These are phyloP conservation scores for Chaetogeoica ovagalla DNA, from an alignment of 2,888 invertebrate species.

Conservation along the genomic window DNA sequence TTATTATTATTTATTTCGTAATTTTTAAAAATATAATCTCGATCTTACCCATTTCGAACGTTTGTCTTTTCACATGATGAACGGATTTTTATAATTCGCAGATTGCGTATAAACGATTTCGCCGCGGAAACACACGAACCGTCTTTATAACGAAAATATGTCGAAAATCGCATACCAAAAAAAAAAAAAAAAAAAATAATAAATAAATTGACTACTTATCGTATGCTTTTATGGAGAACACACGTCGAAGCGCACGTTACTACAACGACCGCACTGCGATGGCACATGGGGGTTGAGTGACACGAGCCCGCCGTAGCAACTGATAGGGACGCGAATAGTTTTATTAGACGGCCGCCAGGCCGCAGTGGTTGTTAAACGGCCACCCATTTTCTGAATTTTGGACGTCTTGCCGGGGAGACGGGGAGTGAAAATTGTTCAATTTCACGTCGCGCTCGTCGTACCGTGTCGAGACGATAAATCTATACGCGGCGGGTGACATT, in stretches of 20 bases:
- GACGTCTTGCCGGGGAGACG: conserved; percentile 5
- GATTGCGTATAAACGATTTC: too few species aligned
- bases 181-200: too few species aligned
- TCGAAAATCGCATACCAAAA: background rate
- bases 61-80: too few species aligned
- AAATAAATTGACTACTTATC: too few species aligned
- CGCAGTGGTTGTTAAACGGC: conserved; percentile 29
- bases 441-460: background rate
- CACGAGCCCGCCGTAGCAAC: conserved; percentile 8
- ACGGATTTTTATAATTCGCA: too few species aligned
- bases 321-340: conserved; percentile 26
- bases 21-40: too few species aligned
- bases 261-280: conserved; percentile 27
- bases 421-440: background rate
- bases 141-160: too few species aligned
- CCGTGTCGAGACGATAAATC: conserved; percentile 10
- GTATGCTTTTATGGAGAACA: too few species aligned
- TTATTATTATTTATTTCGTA: too few species aligned
- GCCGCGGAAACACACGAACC: too few species aligned
- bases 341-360: conserved; percentile 37
- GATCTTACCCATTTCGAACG: too few species aligned
- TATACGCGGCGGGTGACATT: background rate
- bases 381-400: conserved; percentile 5
- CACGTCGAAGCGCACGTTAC: conserved; percentile 1
- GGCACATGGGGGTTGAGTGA: conserved; percentile 42